Base-by-base conservation (phyloP, 2,113 vertebrate species). In the Anhinga anhinga region DNA sequence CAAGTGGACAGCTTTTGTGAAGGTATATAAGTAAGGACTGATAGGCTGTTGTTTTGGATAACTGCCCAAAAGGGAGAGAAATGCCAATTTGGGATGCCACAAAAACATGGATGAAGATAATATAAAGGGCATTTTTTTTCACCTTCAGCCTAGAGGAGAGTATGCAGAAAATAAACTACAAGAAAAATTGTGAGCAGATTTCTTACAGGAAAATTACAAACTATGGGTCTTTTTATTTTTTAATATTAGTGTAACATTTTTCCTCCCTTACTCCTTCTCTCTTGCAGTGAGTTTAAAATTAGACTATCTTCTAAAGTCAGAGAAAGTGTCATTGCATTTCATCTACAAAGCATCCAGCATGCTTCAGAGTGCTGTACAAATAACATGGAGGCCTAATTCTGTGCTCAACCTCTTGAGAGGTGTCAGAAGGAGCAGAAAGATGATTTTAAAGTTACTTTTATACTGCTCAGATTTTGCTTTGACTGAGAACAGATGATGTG, bases 361-460 rank as follows among this genome's bases (percentile, higher is more conserved):
- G 66, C 49, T 91, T 95, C 84, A 90, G 78, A 93, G 36, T 73
- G 34, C 42, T 88, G 26, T 88, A 86, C 86, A 94, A 91, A 95
- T 88, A 96, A 94, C 62, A 42, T 6, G 21, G 78, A 91, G 69
- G 61, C 82, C 82, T 97, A 93, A 93, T 80, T 97, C 66, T 87
- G 62, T 61, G 53, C 62, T 91, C 49, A 93, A 26, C 58, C 53
- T 94, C 45, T 71, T 44, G 17, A 91, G 90, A 94, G 34, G 69
- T 91, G 73, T 90, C 89, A 95, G 49, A 90, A 87, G 53, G 52
- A 95, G 74, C 29, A 86, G 42, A 82, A 94, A 90, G 49, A 96
- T 36, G 2, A 86, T 72, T 86, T 94, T n/a, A n/a, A 95, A 95
- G 55, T 62, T 94, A 90, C 96, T 95, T 96, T 96, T 96, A 69